Percentiles rank a stretch among this genome's conserved stretches.
These are phyloP conservation scores for Tetramorium alpestre DNA, from an alignment of 1,140 invertebrate species.

Conservation along the genomic window DNA sequence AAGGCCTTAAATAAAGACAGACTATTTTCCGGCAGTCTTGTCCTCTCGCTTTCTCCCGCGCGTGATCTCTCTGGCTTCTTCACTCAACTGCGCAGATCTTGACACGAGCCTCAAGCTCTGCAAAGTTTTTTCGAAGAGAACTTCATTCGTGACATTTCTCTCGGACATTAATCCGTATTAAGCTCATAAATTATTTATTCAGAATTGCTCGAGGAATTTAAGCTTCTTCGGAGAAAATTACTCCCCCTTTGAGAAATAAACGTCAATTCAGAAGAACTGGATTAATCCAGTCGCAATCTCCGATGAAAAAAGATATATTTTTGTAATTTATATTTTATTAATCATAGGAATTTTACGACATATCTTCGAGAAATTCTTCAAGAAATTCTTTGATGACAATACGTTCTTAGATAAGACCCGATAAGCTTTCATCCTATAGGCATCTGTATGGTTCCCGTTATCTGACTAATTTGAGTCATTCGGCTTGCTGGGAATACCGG, in stretches of 20 bases:
- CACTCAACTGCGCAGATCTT: neutral
- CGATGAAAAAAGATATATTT: neutral
- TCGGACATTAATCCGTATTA: conserved; percentile 5
- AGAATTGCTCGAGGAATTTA: neutral
- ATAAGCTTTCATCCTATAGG: neutral
- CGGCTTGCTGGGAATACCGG: conserved; percentile 47
- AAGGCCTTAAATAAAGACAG: conserved; percentile 77
- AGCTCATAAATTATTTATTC: conserved; percentile 6
- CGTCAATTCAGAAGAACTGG: neutral
- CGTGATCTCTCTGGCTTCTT: conserved; percentile 2
- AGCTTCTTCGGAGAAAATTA: neutral
- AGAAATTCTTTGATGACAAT: too few relatives aligned
- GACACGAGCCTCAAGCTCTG: neutral
- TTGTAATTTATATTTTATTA: neutral
- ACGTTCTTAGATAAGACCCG: neutral
- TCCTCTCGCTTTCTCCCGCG: conserved; percentile 55
- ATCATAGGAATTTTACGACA: too few relatives aligned
- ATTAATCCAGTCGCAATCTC: neutral
- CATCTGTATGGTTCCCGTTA: neutral
- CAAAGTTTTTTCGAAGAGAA: neutral
- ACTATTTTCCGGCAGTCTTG: conserved; percentile 80
- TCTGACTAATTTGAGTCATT: conserved; percentile 33
- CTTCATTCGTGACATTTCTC: neutral
- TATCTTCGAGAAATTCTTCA: too few relatives aligned
- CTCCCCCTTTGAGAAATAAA: neutral